These are phyloP conservation scores for Labeo catla DNA, from an alignment of 2,113 vertebrate species.

Conservation along the genomic window DNA sequence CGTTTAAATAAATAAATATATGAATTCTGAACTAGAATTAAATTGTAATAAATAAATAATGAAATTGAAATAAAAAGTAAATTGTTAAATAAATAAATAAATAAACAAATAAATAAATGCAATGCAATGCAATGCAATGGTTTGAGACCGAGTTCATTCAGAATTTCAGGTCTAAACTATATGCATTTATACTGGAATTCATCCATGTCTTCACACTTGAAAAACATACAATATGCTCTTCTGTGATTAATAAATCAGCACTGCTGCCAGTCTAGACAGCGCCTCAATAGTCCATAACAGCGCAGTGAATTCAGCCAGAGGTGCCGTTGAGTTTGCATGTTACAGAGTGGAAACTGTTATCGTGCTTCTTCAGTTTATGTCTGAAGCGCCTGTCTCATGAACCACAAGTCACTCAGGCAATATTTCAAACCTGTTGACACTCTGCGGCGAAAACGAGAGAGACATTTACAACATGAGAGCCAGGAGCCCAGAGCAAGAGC, in stretches of 20 bases:
- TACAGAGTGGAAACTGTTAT: neutral
- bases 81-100: neutral
- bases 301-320: neutral
- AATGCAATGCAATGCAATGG: neutral
- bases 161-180: neutral
- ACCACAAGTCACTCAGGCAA: slow-evolving; percentile 1
- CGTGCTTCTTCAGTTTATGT: neutral
- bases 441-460: neutral
- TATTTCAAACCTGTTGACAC: slow-evolving; percentile 9
- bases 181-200: neutral
- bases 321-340: neutral
- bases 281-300: neutral
- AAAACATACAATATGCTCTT: neutral
- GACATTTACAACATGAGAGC: slow-evolving; percentile 2
- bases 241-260: neutral
- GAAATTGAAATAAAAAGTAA: neutral
- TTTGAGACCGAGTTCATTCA: neutral
- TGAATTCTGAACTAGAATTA: no score
- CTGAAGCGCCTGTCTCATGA: slow-evolving; percentile 5
- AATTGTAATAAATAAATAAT: no score
- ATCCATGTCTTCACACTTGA: neutral
- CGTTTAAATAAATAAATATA: neutral
- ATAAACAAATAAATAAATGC: neutral
- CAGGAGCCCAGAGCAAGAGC: neutral
- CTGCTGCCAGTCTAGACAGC: neutral